Percentiles rank a stretch among this genome's conserved stretches.
Conservation (phyloP, 30 jellyfish, hydroid and myxozoan genomes). For the Haliclystus octoradiatus region DNA sequence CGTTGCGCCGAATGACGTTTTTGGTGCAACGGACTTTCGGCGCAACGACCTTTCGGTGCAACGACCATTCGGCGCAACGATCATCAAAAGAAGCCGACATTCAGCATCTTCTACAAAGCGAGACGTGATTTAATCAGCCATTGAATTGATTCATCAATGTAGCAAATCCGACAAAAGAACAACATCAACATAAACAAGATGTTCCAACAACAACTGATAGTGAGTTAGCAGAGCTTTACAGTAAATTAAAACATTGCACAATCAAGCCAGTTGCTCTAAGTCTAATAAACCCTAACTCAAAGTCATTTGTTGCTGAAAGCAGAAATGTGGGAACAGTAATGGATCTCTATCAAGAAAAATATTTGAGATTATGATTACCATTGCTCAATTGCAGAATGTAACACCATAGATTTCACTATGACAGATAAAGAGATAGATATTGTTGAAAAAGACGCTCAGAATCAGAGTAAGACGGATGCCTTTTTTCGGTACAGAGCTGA, state of each 20-base stretch:
- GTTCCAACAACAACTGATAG: slow-evolving; percentile 11
- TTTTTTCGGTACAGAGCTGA: slow-evolving; percentile 34
- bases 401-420: slow-evolving; percentile 6
- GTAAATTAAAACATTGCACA: background rate
- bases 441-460: slow-evolving; percentile 22
- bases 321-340: slow-evolving; percentile 7
- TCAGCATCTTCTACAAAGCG: too few relatives aligned
- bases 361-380: slow-evolving; percentile 26
- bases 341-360: slow-evolving; percentile 8
- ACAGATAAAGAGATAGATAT: slow-evolving; percentile 17
- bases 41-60: too few relatives aligned
- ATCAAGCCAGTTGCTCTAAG: slow-evolving; percentile 31
- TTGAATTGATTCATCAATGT: too few relatives aligned
- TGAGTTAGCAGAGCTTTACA: slow-evolving; percentile 4
- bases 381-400: slow-evolving; percentile 8
- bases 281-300: slow-evolving; percentile 22
- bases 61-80: too few relatives aligned
- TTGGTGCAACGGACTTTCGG: too few relatives aligned
- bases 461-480: slow-evolving; percentile 35
- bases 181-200: slow-evolving; percentile 16
- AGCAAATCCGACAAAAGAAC: background rate
- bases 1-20: too few relatives aligned
- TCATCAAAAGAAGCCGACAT: too few relatives aligned
- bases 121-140: too few relatives aligned
- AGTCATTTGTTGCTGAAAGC: slow-evolving; percentile 3